Evolutionary conservation across 2,113 vertebrate species (phyloP).

Genomic region (Psammodynastes pulverulentus): DNA sequence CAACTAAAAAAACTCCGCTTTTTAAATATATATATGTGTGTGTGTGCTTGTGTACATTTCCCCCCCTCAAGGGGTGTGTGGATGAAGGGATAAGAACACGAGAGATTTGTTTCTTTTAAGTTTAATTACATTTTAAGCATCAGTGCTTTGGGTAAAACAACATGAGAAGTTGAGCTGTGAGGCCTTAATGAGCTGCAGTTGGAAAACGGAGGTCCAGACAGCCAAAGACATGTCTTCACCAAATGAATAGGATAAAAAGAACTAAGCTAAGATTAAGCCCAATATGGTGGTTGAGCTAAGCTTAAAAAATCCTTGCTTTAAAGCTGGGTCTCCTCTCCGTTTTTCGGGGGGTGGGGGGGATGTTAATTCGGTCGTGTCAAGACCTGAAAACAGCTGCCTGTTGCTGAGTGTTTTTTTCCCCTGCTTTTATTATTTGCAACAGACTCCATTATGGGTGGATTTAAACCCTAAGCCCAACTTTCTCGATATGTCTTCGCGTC

Average conservation of each 20-base stretch:
- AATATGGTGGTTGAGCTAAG: constrained; percentile 76
- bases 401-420: constrained; percentile 79
- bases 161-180: constrained; percentile 71
- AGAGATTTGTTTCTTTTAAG: constrained; percentile 87
- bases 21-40: neutral
- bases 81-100: constrained; percentile 10
- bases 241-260: constrained; percentile 81
- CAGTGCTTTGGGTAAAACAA: constrained; percentile 77
- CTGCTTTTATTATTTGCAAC: constrained; percentile 79
- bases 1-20: constrained; percentile 53
- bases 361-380: constrained; percentile 63
- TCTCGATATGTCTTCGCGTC: neutral
- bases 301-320: constrained; percentile 67
- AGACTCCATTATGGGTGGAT: constrained; percentile 58
- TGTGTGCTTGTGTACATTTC: neutral
- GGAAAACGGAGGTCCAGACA: constrained; percentile 76
- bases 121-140: constrained; percentile 87
- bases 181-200: constrained; percentile 85
- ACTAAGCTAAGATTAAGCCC: constrained; percentile 73
- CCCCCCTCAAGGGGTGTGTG: neutral
- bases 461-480: neutral
- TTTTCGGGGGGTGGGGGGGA: no score
- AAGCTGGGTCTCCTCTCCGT: constrained; percentile 70
- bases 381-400: constrained; percentile 72
- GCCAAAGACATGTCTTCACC: constrained; percentile 78